Conservation (phyloP, 2,888 invertebrate species). For the Panopea generosa region DNA sequence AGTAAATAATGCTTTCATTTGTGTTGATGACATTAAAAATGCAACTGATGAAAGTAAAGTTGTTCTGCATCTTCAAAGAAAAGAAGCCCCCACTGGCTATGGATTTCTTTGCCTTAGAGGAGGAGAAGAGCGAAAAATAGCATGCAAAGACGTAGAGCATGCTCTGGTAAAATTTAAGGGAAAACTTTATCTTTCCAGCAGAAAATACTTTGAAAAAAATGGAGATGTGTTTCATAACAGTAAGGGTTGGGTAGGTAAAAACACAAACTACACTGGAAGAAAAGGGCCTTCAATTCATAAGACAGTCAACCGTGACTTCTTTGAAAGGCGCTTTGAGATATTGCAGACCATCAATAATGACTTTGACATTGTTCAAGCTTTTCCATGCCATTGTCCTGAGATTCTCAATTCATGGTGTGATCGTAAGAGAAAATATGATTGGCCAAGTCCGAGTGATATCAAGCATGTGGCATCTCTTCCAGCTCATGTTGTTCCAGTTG, state of each 20-base stretch:
- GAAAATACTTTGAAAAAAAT: slow-evolving; percentile 3
- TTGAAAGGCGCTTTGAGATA: background rate
- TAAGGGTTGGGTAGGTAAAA: slow-evolving; percentile 10
- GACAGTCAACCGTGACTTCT: background rate
- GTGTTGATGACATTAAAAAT: slow-evolving; percentile 5
- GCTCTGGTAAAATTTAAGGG: background rate
- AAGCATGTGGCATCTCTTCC: background rate
- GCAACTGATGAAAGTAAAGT: background rate
- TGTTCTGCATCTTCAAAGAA: slow-evolving; percentile 4
- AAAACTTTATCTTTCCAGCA: slow-evolving; percentile 1
- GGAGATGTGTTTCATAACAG: slow-evolving; percentile 9
- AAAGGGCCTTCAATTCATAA: slow-evolving; percentile 24
- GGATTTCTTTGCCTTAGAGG: background rate
- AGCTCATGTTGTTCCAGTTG: slow-evolving; percentile 28
- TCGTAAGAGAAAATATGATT: slow-evolving; percentile 3
- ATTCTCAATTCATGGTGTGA: background rate
- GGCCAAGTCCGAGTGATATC: slow-evolving; percentile 1
- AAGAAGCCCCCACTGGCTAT: slow-evolving; percentile 10
- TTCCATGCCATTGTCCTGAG: background rate
- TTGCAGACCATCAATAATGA: background rate
- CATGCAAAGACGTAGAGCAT: background rate
- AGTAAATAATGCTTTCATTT: slow-evolving; percentile 4
- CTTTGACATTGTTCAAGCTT: background rate
- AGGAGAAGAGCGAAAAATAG: background rate
- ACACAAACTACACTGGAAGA: slow-evolving; percentile 5